Evolutionary conservation across 2,797 vertebrate genomes (phyloP).

Genomic region (Sciaenops ocellatus): DNA sequence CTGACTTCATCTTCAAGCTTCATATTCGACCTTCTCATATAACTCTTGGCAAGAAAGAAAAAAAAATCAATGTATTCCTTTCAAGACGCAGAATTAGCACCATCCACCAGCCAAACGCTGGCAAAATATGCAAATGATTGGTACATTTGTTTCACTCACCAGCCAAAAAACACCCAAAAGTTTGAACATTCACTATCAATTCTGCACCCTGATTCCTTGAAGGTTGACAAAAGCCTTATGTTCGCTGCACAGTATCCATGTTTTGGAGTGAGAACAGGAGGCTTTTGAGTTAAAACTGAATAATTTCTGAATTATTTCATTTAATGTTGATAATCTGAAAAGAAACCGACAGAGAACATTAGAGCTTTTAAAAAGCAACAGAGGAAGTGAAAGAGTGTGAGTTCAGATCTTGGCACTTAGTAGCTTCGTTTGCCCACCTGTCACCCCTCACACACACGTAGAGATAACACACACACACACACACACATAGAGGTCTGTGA

Average conservation of each 20-base stretch:
- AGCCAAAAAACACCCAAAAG: too few relatives aligned
- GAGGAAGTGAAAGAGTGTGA: constrained; percentile 46
- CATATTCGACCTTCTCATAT: neutral
- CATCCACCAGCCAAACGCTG: too few relatives aligned
- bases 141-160: too few relatives aligned
- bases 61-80: too few relatives aligned
- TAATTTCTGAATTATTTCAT: neutral
- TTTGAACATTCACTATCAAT: too few relatives aligned
- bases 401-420: constrained; percentile 68
- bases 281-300: constrained; percentile 16
- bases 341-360: constrained; percentile 1
- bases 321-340: constrained; percentile 6
- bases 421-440: constrained; percentile 70
- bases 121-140: too few relatives aligned
- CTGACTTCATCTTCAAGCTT: too few relatives aligned
- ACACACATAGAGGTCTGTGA: constrained; percentile 65
- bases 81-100: too few relatives aligned
- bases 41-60: neutral
- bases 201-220: neutral
- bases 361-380: constrained; percentile 39
- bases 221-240: neutral
- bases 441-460: constrained; percentile 41
- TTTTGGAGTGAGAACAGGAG: neutral
- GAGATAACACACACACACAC: constrained; percentile 24
- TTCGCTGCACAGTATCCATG: neutral